A percentile compares a stretch with the other conserved stretches of the same genome.
These are phyloP conservation scores for Candoia aspera DNA, from an alignment of 2,113 vertebrate species.

Conservation along the genomic window DNA sequence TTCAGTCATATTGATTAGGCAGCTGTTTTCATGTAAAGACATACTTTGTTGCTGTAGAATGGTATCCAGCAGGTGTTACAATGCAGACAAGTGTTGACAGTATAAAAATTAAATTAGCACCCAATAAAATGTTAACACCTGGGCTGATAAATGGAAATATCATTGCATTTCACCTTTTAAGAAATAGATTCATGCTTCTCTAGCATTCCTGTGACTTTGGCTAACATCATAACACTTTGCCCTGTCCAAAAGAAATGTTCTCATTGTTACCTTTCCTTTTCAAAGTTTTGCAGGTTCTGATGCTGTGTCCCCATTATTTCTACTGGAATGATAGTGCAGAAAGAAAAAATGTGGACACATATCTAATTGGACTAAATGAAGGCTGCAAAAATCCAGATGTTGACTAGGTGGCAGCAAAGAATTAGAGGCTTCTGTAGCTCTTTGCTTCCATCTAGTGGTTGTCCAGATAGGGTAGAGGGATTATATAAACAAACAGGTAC, in stretches of 20 bases:
- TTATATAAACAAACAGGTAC: not conserved
- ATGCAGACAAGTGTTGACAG: slow-evolving; percentile 60
- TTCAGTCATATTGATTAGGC: slow-evolving; percentile 68
- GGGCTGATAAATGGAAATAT: slow-evolving; percentile 55
- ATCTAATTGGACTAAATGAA: not conserved
- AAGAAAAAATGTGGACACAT: not conserved
- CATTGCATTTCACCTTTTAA: slow-evolving; percentile 63
- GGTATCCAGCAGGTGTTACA: slow-evolving; percentile 63
- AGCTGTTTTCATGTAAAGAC: slow-evolving; percentile 62
- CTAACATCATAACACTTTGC: slow-evolving; percentile 24
- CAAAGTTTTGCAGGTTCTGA: not conserved
- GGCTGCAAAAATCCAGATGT: not conserved
- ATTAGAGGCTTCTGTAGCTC: not conserved
- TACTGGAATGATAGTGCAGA: not conserved
- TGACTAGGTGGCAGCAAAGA: not conserved
- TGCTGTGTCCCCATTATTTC: not conserved
- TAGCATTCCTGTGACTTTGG: slow-evolving; percentile 61
- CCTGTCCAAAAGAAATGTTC: slow-evolving; percentile 17
- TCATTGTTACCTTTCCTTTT: not conserved
- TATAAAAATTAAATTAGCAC: slow-evolving; percentile 67
- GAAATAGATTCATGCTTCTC: slow-evolving; percentile 58
- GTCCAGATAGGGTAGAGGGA: not conserved
- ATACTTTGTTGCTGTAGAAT: slow-evolving; percentile 63
- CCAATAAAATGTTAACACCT: slow-evolving; percentile 68
- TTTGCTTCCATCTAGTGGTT: not conserved